Conservation (phyloP, 2,888 invertebrate species). For the Calameuta filiformis region DNA sequence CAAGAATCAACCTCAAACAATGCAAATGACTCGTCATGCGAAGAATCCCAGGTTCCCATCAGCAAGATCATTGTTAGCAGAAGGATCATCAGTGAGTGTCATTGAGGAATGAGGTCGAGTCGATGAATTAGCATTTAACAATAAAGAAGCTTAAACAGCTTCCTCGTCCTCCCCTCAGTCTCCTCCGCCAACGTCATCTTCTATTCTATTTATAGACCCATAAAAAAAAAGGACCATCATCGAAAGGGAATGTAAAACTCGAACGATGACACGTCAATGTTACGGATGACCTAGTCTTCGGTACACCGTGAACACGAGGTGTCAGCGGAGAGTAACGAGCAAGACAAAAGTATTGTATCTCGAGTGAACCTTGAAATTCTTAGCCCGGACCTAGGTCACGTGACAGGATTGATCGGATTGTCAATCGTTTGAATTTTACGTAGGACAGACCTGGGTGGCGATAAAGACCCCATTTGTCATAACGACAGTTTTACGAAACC, state of each 20-base stretch:
- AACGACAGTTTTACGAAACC: neutral
- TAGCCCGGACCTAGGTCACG: neutral
- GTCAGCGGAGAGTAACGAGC: neutral
- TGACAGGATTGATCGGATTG: neutral
- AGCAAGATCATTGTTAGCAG: neutral
- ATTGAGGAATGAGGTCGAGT: constrained; percentile 40
- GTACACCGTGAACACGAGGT: neutral
- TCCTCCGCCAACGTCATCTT: neutral
- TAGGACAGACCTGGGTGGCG: neutral
- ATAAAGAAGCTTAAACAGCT: constrained; percentile 17
- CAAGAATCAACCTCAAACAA: neutral
- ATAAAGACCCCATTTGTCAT: neutral
- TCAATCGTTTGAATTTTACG: neutral
- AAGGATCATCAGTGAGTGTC: constrained; percentile 24
- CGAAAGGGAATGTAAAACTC: constrained; percentile 1
- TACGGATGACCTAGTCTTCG: constrained; percentile 2
- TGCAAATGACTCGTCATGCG: constrained; percentile 1
- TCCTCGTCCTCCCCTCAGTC: neutral
- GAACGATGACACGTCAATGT: constrained; percentile 1
- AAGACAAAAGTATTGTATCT: neutral
- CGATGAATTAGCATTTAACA: constrained; percentile 35
- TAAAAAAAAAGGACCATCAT: neutral
- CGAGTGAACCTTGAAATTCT: neutral
- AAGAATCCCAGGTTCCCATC: constrained; percentile 19
- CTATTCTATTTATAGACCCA: neutral